A percentile compares a stretch with the other conserved stretches of the same genome.
phyloP scores from a whole-genome alignment of 2,888 invertebrate genomes.

The Axea sp. region DNA sequence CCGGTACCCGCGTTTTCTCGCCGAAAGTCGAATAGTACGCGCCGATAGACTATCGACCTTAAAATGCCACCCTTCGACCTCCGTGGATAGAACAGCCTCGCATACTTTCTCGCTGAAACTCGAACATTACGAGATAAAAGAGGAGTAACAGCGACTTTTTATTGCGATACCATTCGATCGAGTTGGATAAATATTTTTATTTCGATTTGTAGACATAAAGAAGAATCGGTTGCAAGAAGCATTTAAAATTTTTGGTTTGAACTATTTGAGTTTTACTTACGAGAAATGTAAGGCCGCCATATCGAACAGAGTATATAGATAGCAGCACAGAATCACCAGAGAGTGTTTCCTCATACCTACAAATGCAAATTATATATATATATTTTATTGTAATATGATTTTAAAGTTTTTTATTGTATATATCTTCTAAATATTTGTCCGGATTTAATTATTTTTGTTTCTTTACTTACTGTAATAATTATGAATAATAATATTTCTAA shows the following conservation, averaged over 20 bases:
- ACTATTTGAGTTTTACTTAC: conserved; percentile 71
- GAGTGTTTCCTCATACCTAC: conserved; percentile 78
- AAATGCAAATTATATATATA: conserved; percentile 37
- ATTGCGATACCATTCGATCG: conserved; percentile 49
- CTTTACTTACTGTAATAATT: no score
- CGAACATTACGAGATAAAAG: conserved; percentile 59
- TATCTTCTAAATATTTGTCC: no score
- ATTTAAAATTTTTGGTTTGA: conserved; percentile 28
- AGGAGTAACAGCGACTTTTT: conserved; percentile 56
- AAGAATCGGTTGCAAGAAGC: conserved; percentile 4
- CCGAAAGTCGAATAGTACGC: conserved; percentile 77
- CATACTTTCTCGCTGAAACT: conserved; percentile 77
- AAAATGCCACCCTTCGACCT: conserved; percentile 77
- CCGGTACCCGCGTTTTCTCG: conserved; percentile 78
- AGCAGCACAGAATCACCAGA: conserved; percentile 77
- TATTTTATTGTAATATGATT: no score
- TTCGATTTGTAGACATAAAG: conserved; percentile 12
- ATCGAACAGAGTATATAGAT: conserved; percentile 77
- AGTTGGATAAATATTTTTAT: conserved; percentile 29
- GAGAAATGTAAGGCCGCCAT: conserved; percentile 77
- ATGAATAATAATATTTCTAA: no score
- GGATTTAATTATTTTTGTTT: no score
- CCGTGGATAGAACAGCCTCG: conserved; percentile 77
- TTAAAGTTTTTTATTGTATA: no score
- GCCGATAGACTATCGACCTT: conserved; percentile 77